phyloP scores from a whole-genome alignment of 2,113 vertebrate genomes.

The Chloropsis cyanopogon region DNA sequence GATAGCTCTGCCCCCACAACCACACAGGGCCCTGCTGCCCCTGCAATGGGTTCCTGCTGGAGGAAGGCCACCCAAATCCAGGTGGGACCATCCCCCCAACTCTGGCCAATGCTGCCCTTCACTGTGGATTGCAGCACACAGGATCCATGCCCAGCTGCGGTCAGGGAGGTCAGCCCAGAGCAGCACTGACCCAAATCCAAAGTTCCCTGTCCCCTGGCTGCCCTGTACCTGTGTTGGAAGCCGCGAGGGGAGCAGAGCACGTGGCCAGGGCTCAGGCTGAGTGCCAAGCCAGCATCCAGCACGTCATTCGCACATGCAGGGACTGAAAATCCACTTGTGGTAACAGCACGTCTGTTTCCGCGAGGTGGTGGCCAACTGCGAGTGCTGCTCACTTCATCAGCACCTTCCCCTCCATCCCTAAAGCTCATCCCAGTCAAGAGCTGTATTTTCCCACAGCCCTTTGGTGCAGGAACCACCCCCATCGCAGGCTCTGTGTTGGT shows the following conservation, averaged over 20 bases:
- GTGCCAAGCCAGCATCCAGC: constrained; percentile 29
- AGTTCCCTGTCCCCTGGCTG: too few species aligned
- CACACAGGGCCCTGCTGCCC: neutral
- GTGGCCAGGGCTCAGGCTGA: constrained; percentile 20
- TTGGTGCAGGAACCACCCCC: neutral
- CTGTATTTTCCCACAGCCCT: neutral
- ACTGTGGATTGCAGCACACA: fast-evolving
- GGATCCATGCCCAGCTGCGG: fast-evolving
- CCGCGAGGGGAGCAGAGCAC: neutral
- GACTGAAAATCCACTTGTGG: constrained; percentile 51
- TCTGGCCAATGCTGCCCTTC: neutral
- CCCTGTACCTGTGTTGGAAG: neutral
- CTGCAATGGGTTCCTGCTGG: neutral
- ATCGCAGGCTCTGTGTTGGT: neutral
- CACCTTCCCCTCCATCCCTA: constrained; percentile 19
- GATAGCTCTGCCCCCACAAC: neutral
- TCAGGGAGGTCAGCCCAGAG: neutral
- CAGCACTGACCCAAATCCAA: neutral
- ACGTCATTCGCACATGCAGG: constrained; percentile 42
- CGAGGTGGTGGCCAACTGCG: constrained; percentile 54
- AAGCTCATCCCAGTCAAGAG: neutral
- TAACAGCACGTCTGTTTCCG: constrained; percentile 53
- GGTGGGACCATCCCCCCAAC: neutral
- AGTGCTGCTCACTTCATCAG: constrained; percentile 58
- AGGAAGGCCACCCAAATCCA: neutral